Evolutionary conservation across 1,140 invertebrate species (phyloP), one percentile per base, ranked within the genome.

Genomic region (Leptinotarsa lineolata): DNA sequence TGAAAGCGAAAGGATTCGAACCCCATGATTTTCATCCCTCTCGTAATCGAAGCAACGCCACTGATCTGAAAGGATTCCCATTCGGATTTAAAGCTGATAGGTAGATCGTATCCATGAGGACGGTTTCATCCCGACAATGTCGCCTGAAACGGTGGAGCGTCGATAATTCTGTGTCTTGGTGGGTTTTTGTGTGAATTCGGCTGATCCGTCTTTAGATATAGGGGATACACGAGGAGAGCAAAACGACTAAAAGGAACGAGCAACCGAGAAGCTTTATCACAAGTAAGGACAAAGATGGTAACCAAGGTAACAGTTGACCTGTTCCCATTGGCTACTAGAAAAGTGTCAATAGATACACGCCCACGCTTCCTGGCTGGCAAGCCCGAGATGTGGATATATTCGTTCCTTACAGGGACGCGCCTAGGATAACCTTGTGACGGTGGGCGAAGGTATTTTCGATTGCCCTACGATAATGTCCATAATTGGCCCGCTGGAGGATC

Each of bases 291-390:
- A 81, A 80, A 81, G 78, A 80, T 78, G 78, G 80, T 81, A 77
- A 75, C 80, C 77, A 77, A 68, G 80, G 77, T 76, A 79, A 81
- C 80, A 70, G 76, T 77, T 81, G 80, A 81, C 80, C 80, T 77
- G 74, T 72, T 76, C 74, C 75, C 74, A 81, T 81, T 81, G 80
- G 80, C 78, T 80, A 80, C 78, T 79, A 77, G 80, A 81, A 81
- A 81, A 80, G 76, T 81, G 78, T 81, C 80, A 80, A 80, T 80
- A 81, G 80, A 81, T 79, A 81, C 80, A 76, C 78, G 77, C 80
- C 77, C 75, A 79, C 72, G 70, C 69, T 72, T 60, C 45, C 64
- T 58, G 65, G 67, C 69, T 39, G 65, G 22, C 65, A 67, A 54
- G 48, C 48, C 48, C 48, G 48, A 54, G 48, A 54, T 16, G 48